Evolutionary conservation across 2,113 vertebrate genomes (phyloP).

Genomic region (Rhinichthys klamathensis): DNA sequence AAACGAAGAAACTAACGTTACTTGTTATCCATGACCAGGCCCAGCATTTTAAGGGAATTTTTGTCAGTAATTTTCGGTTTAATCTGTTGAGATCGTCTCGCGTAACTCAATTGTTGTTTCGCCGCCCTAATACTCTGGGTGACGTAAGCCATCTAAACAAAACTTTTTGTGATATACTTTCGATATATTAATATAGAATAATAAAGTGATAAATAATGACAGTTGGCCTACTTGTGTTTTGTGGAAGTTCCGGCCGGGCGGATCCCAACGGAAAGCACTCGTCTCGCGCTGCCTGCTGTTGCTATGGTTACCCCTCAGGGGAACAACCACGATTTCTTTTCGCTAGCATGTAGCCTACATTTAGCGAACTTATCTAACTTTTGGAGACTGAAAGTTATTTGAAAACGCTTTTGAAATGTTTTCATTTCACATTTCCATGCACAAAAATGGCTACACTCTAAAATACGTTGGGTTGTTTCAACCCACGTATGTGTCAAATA

Average conservation of each 20-base stretch:
- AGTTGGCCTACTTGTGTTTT: constrained; percentile 1
- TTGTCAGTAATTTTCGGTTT: not conserved
- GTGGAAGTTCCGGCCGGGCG: not conserved
- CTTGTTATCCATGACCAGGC: not conserved
- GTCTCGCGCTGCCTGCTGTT: not conserved
- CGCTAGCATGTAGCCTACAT: not conserved
- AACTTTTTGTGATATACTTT: not conserved
- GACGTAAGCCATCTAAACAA: not conserved
- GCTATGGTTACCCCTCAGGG: constrained; percentile 13
- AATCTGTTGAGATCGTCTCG: not conserved
- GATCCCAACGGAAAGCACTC: not conserved
- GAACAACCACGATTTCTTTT: not conserved
- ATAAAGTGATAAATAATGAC: not conserved
- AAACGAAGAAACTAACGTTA: not conserved
- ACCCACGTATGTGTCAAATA: no score
- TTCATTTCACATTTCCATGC: not conserved
- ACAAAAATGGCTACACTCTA: not conserved
- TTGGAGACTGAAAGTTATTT: not conserved
- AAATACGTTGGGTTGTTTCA: no score
- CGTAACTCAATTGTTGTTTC: not conserved
- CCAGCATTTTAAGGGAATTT: not conserved
- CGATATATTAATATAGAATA: not conserved
- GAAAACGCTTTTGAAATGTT: not conserved
- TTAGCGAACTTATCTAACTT: constrained; percentile 2
- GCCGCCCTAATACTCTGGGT: not conserved